Evolutionary conservation across 2,113 vertebrate species (phyloP).

Genomic region (Entelurus aequoreus): DNA sequence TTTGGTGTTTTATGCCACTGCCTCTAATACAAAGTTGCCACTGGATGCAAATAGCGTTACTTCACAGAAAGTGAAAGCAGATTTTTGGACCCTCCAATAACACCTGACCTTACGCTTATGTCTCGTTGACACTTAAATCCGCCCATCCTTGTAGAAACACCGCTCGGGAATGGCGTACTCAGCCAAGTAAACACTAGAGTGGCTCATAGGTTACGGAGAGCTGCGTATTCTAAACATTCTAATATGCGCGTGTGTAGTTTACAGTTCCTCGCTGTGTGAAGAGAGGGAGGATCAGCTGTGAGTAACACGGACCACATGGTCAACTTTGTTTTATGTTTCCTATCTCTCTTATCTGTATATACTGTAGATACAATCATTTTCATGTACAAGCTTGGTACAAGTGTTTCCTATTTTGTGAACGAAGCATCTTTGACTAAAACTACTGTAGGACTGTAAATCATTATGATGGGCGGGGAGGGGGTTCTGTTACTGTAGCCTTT

Average conservation of each 20-base stretch:
- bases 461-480: background rate
- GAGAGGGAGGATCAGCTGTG: slow-evolving; percentile 42
- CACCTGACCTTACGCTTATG: slow-evolving; percentile 11
- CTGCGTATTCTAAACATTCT: slow-evolving; percentile 51
- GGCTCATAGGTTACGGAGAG: slow-evolving; percentile 44
- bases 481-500: slow-evolving; percentile 21
- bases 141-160: slow-evolving; percentile 11
- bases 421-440: background rate
- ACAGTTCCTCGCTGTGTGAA: slow-evolving; percentile 33
- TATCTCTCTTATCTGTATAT: background rate
- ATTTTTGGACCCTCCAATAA: slow-evolving; percentile 36
- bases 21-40: slow-evolving; percentile 2
- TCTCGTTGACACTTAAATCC: slow-evolving; percentile 8
- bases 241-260: slow-evolving; percentile 54
- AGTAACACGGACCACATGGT: slow-evolving; percentile 59
- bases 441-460: slow-evolving; percentile 19
- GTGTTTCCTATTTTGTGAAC: background rate
- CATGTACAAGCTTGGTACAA: background rate
- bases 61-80: slow-evolving; percentile 33
- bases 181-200: slow-evolving; percentile 36
- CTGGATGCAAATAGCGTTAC: slow-evolving; percentile 2
- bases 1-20: background rate
- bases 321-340: background rate
- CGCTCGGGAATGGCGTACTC: slow-evolving; percentile 31
- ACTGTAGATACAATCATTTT: background rate